Conservation (phyloP, 35 echinoderm and acorn worm species). For the Heliocidaris tuberculata region DNA sequence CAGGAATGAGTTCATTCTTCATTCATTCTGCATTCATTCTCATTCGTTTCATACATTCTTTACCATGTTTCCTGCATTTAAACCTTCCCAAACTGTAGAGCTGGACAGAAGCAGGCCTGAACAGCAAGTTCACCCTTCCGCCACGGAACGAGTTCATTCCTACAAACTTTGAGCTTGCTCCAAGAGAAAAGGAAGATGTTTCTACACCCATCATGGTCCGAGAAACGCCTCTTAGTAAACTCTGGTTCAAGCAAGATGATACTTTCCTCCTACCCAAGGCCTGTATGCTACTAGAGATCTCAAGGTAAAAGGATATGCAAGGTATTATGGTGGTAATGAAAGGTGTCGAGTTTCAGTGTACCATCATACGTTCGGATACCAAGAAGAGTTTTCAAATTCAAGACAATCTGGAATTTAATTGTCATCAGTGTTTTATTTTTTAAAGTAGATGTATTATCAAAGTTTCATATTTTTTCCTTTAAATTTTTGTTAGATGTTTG, state of each 20-base stretch:
- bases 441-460: no score
- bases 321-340: no score
- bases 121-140: slow-evolving; percentile 80
- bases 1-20: slow-evolving; percentile 72
- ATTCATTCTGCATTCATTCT: background rate
- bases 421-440: no score
- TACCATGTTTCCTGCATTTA: background rate
- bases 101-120: slow-evolving; percentile 82
- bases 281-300: slow-evolving; percentile 81
- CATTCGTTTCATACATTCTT: background rate
- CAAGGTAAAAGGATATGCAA: slow-evolving; percentile 55
- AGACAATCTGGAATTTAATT: no score
- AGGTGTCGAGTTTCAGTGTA: no score
- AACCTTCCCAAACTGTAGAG: slow-evolving; percentile 47
- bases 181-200: slow-evolving; percentile 44
- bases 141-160: slow-evolving; percentile 94
- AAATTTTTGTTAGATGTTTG: no score
- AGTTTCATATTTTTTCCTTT: no score
- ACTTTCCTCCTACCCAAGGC: slow-evolving; percentile 94
- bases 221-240: slow-evolving; percentile 75
- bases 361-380: no score
- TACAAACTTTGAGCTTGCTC: slow-evolving; percentile 81
- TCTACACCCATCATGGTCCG: slow-evolving; percentile 60
- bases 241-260: slow-evolving; percentile 98
- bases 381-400: no score